These are phyloP conservation scores for Catharus minimus DNA, from an alignment of 2,113 vertebrate species.

Conservation along the genomic window DNA sequence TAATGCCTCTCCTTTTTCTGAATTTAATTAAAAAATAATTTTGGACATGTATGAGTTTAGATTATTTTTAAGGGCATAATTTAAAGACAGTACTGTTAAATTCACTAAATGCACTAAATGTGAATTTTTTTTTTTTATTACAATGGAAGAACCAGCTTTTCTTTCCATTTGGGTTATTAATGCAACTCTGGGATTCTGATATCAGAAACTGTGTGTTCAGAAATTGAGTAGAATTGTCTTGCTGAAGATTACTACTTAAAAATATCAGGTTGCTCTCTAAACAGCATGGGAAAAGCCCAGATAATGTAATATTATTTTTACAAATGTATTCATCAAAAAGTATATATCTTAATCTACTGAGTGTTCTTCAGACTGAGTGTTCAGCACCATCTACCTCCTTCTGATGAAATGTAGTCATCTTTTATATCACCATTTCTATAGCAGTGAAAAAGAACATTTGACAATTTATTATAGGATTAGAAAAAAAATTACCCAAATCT, in stretches of 20 bases:
- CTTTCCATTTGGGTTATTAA: not conserved
- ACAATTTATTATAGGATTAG: not conserved
- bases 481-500: not conserved
- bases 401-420: not conserved
- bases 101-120: not conserved
- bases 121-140: not conserved
- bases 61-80: not conserved
- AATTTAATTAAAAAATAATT: slow-evolving; percentile 30
- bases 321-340: not conserved
- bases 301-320: not conserved
- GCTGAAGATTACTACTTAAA: not conserved
- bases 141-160: not conserved
- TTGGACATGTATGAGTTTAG: not conserved
- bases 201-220: slow-evolving; percentile 1
- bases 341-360: not conserved
- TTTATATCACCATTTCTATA: not conserved
- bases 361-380: not conserved
- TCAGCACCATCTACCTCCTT: not conserved
- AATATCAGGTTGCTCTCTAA: not conserved
- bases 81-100: not conserved
- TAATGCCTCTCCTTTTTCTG: not conserved
- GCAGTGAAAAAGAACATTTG: not conserved
- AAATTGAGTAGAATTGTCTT: not conserved
- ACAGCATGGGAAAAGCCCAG: not conserved
- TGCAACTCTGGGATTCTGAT: slow-evolving; percentile 3